Percentiles rank a stretch among this genome's conserved stretches.
Conservation (phyloP, 2,888 invertebrate species). For the Physocephala rufipes region DNA sequence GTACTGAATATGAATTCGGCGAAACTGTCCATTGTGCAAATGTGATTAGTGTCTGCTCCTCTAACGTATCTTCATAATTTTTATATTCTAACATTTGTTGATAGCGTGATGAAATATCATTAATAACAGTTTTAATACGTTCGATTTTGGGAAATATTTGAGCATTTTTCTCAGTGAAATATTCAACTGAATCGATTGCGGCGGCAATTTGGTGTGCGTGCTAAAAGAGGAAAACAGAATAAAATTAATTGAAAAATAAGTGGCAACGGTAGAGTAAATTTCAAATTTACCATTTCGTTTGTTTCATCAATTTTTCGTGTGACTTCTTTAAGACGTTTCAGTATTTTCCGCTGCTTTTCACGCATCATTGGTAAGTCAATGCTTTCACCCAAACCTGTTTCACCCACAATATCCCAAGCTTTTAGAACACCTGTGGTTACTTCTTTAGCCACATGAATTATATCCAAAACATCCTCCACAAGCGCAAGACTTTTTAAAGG, state of each 20-base stretch:
- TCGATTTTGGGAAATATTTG: constrained; percentile 71
- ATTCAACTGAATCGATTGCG: constrained; percentile 61
- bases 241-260: neutral
- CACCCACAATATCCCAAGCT: constrained; percentile 74
- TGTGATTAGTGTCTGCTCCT: constrained; percentile 74
- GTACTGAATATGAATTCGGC: constrained; percentile 73
- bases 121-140: constrained; percentile 71
- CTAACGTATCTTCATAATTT: constrained; percentile 68
- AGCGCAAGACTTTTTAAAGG: constrained; percentile 63
- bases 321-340: constrained; percentile 67
- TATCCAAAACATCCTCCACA: constrained; percentile 71
- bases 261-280: neutral
- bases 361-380: constrained; percentile 72
- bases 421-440: constrained; percentile 71
- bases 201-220: constrained; percentile 58
- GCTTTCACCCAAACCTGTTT: constrained; percentile 68
- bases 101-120: constrained; percentile 71
- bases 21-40: constrained; percentile 78
- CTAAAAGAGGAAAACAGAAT: constrained; percentile 45
- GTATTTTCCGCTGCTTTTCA: constrained; percentile 71
- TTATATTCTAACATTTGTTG: constrained; percentile 72
- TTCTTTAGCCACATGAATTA: constrained; percentile 70
- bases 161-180: constrained; percentile 61
- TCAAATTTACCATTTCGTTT: constrained; percentile 57
- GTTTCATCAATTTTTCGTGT: constrained; percentile 63